These are phyloP conservation scores for Syngnathus scovelli DNA, from an alignment of 2,113 vertebrate species.

Conservation along the genomic window DNA sequence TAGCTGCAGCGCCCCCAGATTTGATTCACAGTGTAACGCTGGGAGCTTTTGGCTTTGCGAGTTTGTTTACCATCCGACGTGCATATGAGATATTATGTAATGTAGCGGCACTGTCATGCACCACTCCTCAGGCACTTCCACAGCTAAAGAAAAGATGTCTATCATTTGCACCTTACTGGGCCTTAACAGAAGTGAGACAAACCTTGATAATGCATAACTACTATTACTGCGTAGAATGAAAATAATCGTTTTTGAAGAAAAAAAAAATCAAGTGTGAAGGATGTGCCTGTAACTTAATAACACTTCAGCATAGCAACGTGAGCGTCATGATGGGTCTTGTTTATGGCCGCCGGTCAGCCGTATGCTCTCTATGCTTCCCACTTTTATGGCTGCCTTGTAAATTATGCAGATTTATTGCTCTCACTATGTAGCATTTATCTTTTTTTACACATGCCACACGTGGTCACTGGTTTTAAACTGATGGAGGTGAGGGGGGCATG, in stretches of 20 bases:
- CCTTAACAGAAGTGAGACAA: background rate
- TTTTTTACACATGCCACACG: background rate
- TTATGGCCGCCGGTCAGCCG: background rate
- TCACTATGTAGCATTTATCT: background rate
- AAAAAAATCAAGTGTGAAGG: no score
- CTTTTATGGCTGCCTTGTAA: conserved; percentile 4
- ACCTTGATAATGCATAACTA: background rate
- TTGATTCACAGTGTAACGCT: conserved; percentile 2
- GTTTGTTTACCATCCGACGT: conserved; percentile 23
- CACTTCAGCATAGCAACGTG: background rate
- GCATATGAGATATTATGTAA: conserved; percentile 43
- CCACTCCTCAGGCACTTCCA: conserved; percentile 29
- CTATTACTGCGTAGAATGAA: no score
- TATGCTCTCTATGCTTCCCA: background rate
- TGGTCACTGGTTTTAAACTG: no score
- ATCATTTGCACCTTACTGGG: background rate
- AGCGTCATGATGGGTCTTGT: background rate
- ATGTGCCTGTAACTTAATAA: no score
- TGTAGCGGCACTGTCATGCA: conserved; percentile 18
- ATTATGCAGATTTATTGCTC: conserved; percentile 2
- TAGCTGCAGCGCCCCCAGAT: conserved; percentile 10
- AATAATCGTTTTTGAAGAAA: no score
- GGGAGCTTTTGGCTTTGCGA: conserved; percentile 8
- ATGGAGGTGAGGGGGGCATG: no score
- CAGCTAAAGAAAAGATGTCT: conserved; percentile 13